Base-by-base conservation (phyloP, 2,888 invertebrate species). In the Lutraria lutraria region DNA sequence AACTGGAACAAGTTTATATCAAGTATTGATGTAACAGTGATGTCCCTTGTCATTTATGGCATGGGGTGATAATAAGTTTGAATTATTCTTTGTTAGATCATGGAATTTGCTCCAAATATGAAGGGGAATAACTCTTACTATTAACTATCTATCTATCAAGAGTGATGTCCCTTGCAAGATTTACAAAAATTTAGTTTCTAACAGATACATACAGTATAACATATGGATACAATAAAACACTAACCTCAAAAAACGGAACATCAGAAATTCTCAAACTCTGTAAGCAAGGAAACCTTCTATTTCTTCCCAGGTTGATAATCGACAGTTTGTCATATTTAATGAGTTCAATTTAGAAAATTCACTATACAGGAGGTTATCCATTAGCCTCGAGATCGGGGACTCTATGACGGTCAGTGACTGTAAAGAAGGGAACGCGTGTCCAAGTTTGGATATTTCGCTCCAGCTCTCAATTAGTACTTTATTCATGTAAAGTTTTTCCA, bases 381-480 rank as follows among this genome's bases (percentile, higher is more conserved):
- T 80, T 0, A 94, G 53, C 0, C 60, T 84, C 15, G 82, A 43
- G 29, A 96, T 89, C 31, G 95, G 94, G 88, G 96, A 96, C 82
- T 96, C 96, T 84, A 96, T 95, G 88, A 99, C 97, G 86, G 99
- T 98, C 91, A 99, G 97, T 1, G 98, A 98, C 96, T 99, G 98
- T 94, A 99, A 97, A 95, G 98, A 98, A 0, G 99, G 99, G 96
- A 99, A 99, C 8, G 98, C 98, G 94, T 98, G 97, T 2, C 99
- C 99, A 88, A 99, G 97, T 95, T 98, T 98, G 56, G 98, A 97
- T 85, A 99, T 97, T 96, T 99, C 98, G 91, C 97, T 97, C 99
- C 99, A 99, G 94, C 97, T 97, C 93, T 98, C 97, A n/a, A 99
- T 97, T 0, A 98, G 98, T 97, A 99, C 99, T 60, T 98, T 98